These are phyloP conservation scores for Drosophila miranda DNA, from an alignment of 1,140 invertebrate species.

Conservation along the genomic window DNA sequence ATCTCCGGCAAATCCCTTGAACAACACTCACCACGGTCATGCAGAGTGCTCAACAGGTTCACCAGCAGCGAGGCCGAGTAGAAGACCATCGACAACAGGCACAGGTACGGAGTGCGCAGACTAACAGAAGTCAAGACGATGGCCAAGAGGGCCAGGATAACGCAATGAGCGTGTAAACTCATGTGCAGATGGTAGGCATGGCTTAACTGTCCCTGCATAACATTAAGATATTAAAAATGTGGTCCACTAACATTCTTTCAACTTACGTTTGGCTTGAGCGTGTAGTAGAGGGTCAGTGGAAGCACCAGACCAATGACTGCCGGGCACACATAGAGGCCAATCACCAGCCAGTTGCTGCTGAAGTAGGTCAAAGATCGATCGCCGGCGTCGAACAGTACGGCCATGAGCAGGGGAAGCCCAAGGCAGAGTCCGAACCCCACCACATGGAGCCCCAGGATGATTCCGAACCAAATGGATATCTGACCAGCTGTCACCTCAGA, in stretches of 20 bases:
- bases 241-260: fast-evolving
- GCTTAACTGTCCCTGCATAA: constrained; percentile 46
- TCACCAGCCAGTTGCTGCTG: constrained; percentile 85
- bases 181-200: constrained; percentile 56
- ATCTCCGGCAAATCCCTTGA: not conserved
- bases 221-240: not conserved
- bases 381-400: constrained; percentile 74
- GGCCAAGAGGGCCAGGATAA: constrained; percentile 48
- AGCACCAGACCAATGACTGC: constrained; percentile 78
- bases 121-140: constrained; percentile 42
- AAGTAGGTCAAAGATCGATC: constrained; percentile 87
- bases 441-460: constrained; percentile 52
- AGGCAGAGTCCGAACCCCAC: constrained; percentile 79
- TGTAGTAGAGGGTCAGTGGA: constrained; percentile 44
- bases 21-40: constrained; percentile 62
- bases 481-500: constrained; percentile 28
- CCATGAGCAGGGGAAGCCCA: constrained; percentile 83
- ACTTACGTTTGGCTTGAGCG: constrained; percentile 84
- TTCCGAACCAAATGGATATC: constrained; percentile 52
- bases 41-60: constrained; percentile 61
- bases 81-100: constrained; percentile 69
- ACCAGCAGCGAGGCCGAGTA: constrained; percentile 55
- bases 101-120: constrained; percentile 58
- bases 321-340: constrained; percentile 84
- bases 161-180: constrained; percentile 54